Evolutionary conservation across 2,797 vertebrate genomes (phyloP), one percentile per base, ranked within the genome.

Genomic region (Nannoperca obscura): DNA sequence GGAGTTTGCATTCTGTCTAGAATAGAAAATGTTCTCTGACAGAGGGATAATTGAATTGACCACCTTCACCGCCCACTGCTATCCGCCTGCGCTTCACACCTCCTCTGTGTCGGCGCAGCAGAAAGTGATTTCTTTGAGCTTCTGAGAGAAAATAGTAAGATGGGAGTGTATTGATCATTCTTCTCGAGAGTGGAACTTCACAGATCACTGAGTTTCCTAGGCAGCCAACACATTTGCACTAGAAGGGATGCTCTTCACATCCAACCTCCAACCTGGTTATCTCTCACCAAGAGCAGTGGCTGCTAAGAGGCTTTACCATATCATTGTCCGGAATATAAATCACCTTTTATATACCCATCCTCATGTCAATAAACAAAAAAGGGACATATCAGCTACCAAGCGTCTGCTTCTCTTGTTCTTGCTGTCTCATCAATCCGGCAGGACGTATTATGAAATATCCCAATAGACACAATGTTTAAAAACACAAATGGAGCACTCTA

Each of bases 121-220:
- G 90, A 82, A 87, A 84, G 85, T 71, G 91, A 92, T 94, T 93
- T 91, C 88, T 93, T 79, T 81, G 81, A 85, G 86, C 78, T 81
- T 89, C 76, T 54, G 76, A 78, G 84, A 87, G 87, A 91, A 91
- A 93, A 91, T 82, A 77, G 78, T 87, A 78, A 91, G 90, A 94
- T 92, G 87, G 92, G 85, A 86, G 80, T 71, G 83, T 92, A 95
- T 94, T 91, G 93, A 94, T 95, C 85, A 86, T 82, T 85, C 80
- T 75, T 76, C 71, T 81, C 30, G 32, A 82, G 83, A 85, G 81
- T 61, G 46, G 76, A 84, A 86, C 88, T 89, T 89, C 84, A 88
- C 84, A 91, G 80, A 83, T 89, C 86, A 84, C 85, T 63, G 86
- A 78, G 78, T 93, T 88, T 92, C 86, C 73, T 86, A 65, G 82